Percentiles rank a stretch among this genome's conserved stretches.
These are phyloP conservation scores for Oligia fasciuncula DNA, from an alignment of 2,888 invertebrate species.

Conservation along the genomic window DNA sequence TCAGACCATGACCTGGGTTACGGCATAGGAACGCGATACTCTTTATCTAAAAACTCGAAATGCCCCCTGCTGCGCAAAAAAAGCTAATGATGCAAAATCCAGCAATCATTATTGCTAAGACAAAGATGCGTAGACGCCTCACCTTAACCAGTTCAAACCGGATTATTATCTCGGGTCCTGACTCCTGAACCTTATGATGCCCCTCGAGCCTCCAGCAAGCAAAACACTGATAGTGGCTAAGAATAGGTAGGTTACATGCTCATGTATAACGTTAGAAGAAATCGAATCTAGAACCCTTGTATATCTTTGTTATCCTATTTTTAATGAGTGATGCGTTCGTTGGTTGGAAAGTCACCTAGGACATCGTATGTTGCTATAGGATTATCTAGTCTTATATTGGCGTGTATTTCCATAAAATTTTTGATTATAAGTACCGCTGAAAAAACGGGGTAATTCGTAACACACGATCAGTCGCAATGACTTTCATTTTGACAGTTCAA, in stretches of 20 bases:
- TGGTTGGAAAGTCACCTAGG: background rate
- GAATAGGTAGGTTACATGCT: constrained; percentile 23
- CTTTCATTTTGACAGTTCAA: no score
- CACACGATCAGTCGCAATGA: no score
- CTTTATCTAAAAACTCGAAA: background rate
- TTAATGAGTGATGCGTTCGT: background rate
- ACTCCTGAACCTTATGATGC: constrained; percentile 35
- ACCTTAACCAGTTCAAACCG: constrained; percentile 47
- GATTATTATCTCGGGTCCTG: constrained; percentile 55
- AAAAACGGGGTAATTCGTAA: no score
- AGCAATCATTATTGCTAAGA: constrained; percentile 18
- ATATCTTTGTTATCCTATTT: constrained; percentile 33
- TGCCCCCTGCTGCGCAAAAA: constrained; percentile 17
- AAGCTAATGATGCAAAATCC: constrained; percentile 47
- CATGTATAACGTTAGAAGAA: constrained; percentile 37
- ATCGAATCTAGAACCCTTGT: constrained; percentile 49
- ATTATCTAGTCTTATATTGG: background rate
- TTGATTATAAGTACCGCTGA: background rate
- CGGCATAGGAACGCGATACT: no score
- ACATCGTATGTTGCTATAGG: background rate
- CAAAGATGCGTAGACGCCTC: constrained; percentile 36
- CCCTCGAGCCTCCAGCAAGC: constrained; percentile 59
- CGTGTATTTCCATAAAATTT: background rate
- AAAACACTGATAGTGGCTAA: constrained; percentile 59
- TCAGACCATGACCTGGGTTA: no score